A percentile compares a stretch with the other conserved stretches of the same genome.
Conservation (phyloP, 2,797 vertebrate genomes). For the Halcyon smyrnensis region DNA sequence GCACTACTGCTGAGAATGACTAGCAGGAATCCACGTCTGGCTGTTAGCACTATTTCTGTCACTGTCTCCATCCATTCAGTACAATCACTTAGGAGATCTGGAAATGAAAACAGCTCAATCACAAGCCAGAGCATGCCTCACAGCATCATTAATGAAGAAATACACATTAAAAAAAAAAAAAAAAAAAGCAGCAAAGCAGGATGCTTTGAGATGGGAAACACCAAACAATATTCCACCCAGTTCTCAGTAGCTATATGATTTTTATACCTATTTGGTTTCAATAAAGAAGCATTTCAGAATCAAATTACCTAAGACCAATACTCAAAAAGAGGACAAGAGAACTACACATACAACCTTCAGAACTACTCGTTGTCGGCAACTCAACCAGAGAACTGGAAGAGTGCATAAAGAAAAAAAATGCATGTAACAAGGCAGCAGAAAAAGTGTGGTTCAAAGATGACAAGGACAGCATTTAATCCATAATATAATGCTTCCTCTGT, state of each 20-base stretch:
- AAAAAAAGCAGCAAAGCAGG: background rate
- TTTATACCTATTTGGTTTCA: background rate
- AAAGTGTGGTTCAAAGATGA: background rate
- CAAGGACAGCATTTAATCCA: slow-evolving; percentile 9
- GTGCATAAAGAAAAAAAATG: background rate
- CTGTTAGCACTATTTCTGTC: background rate
- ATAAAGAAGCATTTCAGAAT: background rate
- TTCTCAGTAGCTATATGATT: background rate
- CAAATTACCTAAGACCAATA: background rate
- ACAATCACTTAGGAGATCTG: background rate
- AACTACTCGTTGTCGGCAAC: background rate
- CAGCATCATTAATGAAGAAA: background rate
- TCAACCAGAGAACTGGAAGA: background rate
- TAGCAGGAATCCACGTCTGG: background rate
- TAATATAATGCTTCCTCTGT: slow-evolving; percentile 13
- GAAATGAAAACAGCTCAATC: background rate
- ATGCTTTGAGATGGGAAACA: background rate
- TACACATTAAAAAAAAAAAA: background rate
- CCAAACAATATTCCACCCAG: background rate
- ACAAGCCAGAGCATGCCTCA: background rate
- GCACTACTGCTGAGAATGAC: background rate
- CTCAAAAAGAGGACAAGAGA: background rate
- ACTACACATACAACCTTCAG: background rate
- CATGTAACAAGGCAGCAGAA: background rate
- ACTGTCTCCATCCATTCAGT: background rate